A percentile compares a stretch with the other conserved stretches of the same genome.
Conservation (phyloP, 2,113 vertebrate genomes). For the Paralichthys olivaceus region DNA sequence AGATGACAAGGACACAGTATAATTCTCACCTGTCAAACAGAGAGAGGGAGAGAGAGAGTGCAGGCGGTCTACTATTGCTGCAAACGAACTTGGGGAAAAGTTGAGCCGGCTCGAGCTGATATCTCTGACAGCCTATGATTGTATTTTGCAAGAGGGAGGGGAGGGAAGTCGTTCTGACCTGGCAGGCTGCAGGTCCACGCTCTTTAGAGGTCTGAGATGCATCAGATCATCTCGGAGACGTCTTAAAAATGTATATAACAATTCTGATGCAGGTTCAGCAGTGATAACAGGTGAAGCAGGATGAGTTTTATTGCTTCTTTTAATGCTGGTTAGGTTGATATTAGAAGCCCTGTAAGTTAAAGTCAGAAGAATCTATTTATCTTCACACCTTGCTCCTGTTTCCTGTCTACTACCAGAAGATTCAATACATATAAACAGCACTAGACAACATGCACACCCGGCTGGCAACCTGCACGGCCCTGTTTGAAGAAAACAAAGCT, state of each 20-base stretch:
- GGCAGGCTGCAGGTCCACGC: conserved; percentile 57
- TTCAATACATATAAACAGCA: too few relatives aligned
- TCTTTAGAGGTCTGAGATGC: conserved; percentile 51
- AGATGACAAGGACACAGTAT: conserved; percentile 77
- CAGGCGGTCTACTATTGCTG: conserved; percentile 43
- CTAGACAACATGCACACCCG: too few relatives aligned
- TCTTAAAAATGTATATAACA: not conserved
- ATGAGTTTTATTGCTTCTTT: not conserved
- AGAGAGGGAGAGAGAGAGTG: conserved; percentile 40
- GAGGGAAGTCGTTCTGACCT: conserved; percentile 62
- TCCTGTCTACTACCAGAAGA: too few relatives aligned
- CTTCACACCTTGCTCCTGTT: too few relatives aligned
- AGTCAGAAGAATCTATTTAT: too few relatives aligned
- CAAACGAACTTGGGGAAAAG: conserved; percentile 67
- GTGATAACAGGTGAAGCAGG: not conserved
- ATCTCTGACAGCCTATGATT: conserved; percentile 76
- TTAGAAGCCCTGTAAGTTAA: too few relatives aligned
- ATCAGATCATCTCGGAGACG: conserved; percentile 28
- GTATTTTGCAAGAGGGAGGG: conserved; percentile 55
- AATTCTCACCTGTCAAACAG: conserved; percentile 79
- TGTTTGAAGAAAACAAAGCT: too few relatives aligned
- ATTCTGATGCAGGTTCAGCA: not conserved
- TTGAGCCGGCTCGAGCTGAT: conserved; percentile 65
- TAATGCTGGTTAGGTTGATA: not conserved
- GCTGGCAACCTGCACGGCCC: too few relatives aligned